Conservation (phyloP, 2,113 vertebrate species). For the Baryphthengus martii region DNA sequence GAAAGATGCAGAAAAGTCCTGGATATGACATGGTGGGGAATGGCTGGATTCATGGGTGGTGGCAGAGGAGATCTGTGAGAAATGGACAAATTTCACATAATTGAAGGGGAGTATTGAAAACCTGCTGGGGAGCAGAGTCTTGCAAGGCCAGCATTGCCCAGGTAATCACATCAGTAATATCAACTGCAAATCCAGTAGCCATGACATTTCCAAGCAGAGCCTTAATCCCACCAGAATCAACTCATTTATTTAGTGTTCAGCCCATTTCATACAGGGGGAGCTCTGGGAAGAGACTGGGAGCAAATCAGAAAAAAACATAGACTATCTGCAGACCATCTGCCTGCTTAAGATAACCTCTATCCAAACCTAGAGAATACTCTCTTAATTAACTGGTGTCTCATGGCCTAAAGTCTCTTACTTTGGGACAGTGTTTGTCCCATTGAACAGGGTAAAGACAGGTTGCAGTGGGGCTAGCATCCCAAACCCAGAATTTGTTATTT, state of each 20-base stretch:
- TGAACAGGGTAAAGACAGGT: not conserved
- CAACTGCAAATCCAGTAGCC: not conserved
- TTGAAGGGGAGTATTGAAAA: not conserved
- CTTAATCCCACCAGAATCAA: not conserved
- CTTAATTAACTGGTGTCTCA: not conserved
- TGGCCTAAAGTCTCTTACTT: not conserved
- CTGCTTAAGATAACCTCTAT: not conserved
- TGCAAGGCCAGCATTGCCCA: not conserved
- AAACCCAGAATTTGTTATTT: not conserved
- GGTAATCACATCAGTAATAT: not conserved
- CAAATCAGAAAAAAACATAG: not conserved
- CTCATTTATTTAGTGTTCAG: not conserved
- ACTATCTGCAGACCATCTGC: not conserved
- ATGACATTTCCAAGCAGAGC: not conserved
- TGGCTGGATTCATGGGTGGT: accelerated
- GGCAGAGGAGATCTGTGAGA: not conserved
- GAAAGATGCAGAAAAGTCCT: not conserved
- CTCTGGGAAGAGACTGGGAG: not conserved
- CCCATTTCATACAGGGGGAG: accelerated
- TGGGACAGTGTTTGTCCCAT: not conserved
- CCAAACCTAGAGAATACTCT: not conserved
- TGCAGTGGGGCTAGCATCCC: not conserved
- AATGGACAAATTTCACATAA: not conserved
- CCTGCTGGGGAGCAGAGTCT: not conserved
- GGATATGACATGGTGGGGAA: not conserved